Evolutionary conservation across 2,888 invertebrate species (phyloP).

Genomic region (Nebria brevicollis): DNA sequence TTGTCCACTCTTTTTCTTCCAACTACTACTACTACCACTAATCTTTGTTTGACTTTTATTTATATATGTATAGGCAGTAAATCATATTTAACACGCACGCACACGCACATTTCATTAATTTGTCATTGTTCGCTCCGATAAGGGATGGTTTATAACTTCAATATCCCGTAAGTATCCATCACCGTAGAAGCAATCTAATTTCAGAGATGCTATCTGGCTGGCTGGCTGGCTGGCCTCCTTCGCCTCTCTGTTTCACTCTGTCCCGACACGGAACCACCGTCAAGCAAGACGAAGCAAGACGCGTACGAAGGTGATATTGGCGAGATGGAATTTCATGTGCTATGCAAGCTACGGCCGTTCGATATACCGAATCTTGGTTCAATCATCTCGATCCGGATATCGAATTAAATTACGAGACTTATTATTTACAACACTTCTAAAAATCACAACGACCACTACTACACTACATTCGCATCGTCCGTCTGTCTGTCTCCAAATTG

Average conservation of each 20-base stretch:
- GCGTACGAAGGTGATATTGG: constrained; percentile 14
- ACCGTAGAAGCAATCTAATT: constrained; percentile 48
- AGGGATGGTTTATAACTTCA: constrained; percentile 48
- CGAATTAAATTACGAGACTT: constrained; percentile 43
- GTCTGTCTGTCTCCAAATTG: not conserved
- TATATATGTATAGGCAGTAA: too few relatives aligned
- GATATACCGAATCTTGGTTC: constrained; percentile 38
- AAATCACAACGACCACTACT: too few relatives aligned
- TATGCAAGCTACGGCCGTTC: constrained; percentile 20
- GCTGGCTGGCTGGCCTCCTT: not conserved
- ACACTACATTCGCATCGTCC: too few relatives aligned
- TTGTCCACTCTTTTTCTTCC: constrained; percentile 1
- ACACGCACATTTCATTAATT: constrained; percentile 44
- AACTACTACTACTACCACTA: not conserved
- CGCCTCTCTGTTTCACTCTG: not conserved
- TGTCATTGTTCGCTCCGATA: constrained; percentile 45
- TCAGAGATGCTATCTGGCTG: constrained; percentile 44
- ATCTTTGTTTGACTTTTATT: too few relatives aligned
- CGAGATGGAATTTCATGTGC: constrained; percentile 33
- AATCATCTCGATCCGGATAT: constrained; percentile 45
- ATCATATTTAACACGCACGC: too few relatives aligned
- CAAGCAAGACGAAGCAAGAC: not conserved
- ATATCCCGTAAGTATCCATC: constrained; percentile 48
- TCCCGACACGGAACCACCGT: constrained; percentile 3
- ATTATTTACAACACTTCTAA: constrained; percentile 21